Percentiles rank a stretch among this genome's conserved stretches.
Evolutionary conservation across 2,113 vertebrate genomes (phyloP).

Genomic region (Paratilapia polleni): DNA sequence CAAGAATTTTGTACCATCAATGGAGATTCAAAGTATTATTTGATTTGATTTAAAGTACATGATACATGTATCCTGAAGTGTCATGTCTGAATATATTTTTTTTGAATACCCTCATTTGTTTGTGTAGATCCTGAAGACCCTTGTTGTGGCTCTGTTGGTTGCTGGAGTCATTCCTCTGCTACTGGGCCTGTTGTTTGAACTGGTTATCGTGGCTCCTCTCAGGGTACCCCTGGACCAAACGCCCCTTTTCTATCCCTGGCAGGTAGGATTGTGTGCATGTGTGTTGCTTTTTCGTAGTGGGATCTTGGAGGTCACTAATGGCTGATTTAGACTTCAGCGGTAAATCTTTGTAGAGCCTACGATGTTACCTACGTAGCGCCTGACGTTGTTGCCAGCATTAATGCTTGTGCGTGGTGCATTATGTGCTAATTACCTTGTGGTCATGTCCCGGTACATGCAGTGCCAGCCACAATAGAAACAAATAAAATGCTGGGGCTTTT

Average conservation of each 20-base stretch:
- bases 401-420: too few species aligned
- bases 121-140: slow-evolving; percentile 92
- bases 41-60: background rate
- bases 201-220: slow-evolving; percentile 96
- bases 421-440: too few species aligned
- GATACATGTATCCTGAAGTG: background rate
- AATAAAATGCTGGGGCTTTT: too few species aligned
- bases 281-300: background rate
- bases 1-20: background rate
- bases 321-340: too few species aligned
- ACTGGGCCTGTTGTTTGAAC: slow-evolving; percentile 93
- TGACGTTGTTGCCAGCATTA: too few species aligned
- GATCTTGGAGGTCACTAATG: background rate
- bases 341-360: too few species aligned
- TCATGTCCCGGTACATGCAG: too few species aligned
- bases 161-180: slow-evolving; percentile 95
- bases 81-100: background rate
- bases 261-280: slow-evolving; percentile 81
- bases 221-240: slow-evolving; percentile 98
- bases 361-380: too few species aligned
- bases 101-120: background rate
- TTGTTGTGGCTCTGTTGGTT: slow-evolving; percentile 93
- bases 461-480: too few species aligned
- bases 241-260: slow-evolving; percentile 98
- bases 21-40: background rate